Percentiles rank a stretch among this genome's conserved stretches.
Evolutionary conservation across 1,140 invertebrate species (phyloP).

Genomic region (Sminthurides bifidus): DNA sequence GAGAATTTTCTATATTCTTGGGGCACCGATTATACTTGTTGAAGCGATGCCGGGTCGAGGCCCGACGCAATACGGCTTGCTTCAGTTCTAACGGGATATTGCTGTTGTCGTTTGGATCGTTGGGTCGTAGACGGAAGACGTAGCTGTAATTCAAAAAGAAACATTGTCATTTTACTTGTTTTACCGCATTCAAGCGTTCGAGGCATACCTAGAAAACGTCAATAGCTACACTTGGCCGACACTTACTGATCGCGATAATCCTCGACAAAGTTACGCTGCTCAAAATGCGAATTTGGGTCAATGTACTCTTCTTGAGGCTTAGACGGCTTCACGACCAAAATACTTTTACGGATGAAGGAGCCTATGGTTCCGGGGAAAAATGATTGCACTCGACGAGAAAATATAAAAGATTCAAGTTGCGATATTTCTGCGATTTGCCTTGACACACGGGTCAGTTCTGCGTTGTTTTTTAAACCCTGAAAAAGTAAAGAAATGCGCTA

Average conservation of each 20-base stretch:
- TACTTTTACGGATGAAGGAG: conserved; percentile 23
- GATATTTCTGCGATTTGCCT: conserved; percentile 42
- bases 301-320: not conserved
- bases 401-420: conserved; percentile 29
- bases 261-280: not conserved
- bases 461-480: conserved; percentile 61
- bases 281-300: not conserved
- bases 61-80: conserved; percentile 16
- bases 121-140: conserved; percentile 18
- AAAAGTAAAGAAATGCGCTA: conserved; percentile 12
- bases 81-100: conserved; percentile 27
- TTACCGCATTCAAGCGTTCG: not conserved
- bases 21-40: conserved; percentile 19
- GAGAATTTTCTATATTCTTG: too few relatives aligned
- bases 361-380: conserved; percentile 24
- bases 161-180: not conserved
- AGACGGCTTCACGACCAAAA: conserved; percentile 19
- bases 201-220: not conserved
- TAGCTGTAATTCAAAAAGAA: too few relatives aligned
- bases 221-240: not conserved
- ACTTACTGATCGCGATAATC: conserved; percentile 7
- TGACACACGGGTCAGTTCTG: conserved; percentile 63
- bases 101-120: conserved; percentile 30
- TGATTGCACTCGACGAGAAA: conserved; percentile 29
- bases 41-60: conserved; percentile 17